These are phyloP conservation scores for Atlantisia rogersi DNA, from an alignment of 2,113 vertebrate species.

Conservation along the genomic window DNA sequence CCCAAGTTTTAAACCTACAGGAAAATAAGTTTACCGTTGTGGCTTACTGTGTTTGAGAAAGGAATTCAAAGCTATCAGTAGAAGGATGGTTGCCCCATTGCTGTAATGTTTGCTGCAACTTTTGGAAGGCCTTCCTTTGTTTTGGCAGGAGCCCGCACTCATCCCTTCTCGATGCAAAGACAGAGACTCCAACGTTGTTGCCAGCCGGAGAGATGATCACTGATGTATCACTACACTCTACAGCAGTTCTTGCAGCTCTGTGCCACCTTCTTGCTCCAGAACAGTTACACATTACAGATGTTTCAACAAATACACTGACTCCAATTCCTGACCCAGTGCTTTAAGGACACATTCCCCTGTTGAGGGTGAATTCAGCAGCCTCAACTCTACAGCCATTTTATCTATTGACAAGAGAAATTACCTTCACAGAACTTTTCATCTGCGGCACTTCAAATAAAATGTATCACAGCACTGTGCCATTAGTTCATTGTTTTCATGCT, in stretches of 20 bases:
- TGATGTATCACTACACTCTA: background rate
- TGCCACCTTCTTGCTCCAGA: background rate
- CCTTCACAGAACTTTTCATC: background rate
- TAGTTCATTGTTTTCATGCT: background rate
- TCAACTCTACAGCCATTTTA: background rate
- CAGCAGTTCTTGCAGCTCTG: background rate
- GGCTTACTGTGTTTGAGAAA: background rate
- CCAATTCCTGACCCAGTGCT: background rate
- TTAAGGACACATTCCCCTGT: background rate
- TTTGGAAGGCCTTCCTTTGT: background rate
- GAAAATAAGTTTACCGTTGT: background rate
- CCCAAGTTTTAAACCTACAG: background rate
- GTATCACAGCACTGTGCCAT: background rate
- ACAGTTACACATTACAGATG: background rate
- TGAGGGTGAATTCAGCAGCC: background rate
- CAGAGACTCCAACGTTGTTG: background rate
- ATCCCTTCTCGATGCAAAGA: background rate
- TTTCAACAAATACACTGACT: background rate
- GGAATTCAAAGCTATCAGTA: background rate
- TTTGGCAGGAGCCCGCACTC: background rate
- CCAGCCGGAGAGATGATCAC: background rate
- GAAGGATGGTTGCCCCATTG: background rate
- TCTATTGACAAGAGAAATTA: background rate
- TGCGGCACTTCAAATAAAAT: background rate
- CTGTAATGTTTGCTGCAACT: background rate